A percentile compares a stretch with the other conserved stretches of the same genome.
Conservation (phyloP, 2,888 invertebrate species). For the Penaeus monodon region DNA sequence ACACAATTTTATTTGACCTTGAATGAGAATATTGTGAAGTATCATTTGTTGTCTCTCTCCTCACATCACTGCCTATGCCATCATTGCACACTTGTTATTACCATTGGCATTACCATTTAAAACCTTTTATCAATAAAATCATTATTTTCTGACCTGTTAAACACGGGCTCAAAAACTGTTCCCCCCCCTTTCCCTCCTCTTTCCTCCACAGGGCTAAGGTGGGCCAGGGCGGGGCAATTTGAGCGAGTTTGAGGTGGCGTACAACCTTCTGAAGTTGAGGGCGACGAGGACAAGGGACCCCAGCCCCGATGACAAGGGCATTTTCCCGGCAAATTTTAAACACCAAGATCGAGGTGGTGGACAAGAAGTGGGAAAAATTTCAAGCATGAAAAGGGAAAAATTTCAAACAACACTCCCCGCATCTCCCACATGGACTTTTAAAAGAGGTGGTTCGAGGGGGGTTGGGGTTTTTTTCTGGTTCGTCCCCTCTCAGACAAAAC, state of each 20-base stretch:
- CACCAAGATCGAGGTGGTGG: slow-evolving; percentile 77
- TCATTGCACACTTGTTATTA: too few relatives aligned
- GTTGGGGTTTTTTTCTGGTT: slow-evolving; percentile 40
- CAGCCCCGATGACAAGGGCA: slow-evolving; percentile 84
- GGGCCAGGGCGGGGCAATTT: slow-evolving; percentile 92
- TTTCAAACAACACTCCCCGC: slow-evolving; percentile 93
- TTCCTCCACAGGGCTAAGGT: slow-evolving; percentile 76
- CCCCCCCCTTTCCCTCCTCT: slow-evolving; percentile 42
- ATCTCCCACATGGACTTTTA: slow-evolving; percentile 84
- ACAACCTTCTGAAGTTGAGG: slow-evolving; percentile 82
- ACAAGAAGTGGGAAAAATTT: slow-evolving; percentile 59
- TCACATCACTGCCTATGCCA: too few relatives aligned
- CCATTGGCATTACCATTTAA: not conserved
- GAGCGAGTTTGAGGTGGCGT: slow-evolving; percentile 95
- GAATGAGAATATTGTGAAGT: too few relatives aligned
- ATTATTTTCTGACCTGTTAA: not conserved
- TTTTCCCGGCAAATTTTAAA: slow-evolving; percentile 90
- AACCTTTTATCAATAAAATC: too few relatives aligned
- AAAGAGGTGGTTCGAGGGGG: slow-evolving; percentile 78
- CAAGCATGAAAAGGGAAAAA: slow-evolving; percentile 80
- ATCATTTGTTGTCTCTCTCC: too few relatives aligned
- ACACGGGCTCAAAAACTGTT: slow-evolving; percentile 15
- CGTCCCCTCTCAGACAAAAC: not conserved
- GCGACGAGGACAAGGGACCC: slow-evolving; percentile 72
- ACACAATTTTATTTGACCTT: too few relatives aligned